Conservation (phyloP, 2,797 vertebrate genomes). For the Manis crassicaudata region DNA sequence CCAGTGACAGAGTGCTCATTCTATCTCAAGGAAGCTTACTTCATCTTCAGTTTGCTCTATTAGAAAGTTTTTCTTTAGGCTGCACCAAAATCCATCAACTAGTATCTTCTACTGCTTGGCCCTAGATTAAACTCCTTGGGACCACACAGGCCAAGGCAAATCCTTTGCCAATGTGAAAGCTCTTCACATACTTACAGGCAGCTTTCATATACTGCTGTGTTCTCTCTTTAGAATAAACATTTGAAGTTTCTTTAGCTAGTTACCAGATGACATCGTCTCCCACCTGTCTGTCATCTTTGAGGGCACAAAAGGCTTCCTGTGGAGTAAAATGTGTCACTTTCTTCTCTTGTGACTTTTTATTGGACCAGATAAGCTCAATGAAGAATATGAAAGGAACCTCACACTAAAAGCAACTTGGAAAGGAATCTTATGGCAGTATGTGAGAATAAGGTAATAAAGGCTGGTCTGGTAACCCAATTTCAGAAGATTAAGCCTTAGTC, state of each 20-base stretch:
- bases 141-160: not conserved
- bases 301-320: not conserved
- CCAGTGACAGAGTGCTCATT: not conserved
- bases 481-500: not conserved
- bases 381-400: not conserved
- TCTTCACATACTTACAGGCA: not conserved
- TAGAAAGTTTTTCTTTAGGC: conserved; percentile 14
- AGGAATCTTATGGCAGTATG: not conserved
- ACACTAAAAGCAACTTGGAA: conserved; percentile 35
- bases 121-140: not conserved
- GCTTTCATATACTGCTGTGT: not conserved
- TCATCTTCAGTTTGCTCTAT: not conserved
- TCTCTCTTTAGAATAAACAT: not conserved
- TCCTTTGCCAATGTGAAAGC: conserved; percentile 1
- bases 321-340: conserved; percentile 1
- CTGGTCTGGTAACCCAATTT: not conserved
- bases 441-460: not conserved
- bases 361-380: not conserved
- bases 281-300: not conserved
- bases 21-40: not conserved
- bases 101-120: not conserved
- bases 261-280: not conserved
- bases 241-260: conserved; percentile 16
- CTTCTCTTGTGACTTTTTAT: not conserved
- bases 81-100: not conserved